Base-by-base conservation (phyloP, 1,140 invertebrate species). In the Tetramorium simillimum region DNA sequence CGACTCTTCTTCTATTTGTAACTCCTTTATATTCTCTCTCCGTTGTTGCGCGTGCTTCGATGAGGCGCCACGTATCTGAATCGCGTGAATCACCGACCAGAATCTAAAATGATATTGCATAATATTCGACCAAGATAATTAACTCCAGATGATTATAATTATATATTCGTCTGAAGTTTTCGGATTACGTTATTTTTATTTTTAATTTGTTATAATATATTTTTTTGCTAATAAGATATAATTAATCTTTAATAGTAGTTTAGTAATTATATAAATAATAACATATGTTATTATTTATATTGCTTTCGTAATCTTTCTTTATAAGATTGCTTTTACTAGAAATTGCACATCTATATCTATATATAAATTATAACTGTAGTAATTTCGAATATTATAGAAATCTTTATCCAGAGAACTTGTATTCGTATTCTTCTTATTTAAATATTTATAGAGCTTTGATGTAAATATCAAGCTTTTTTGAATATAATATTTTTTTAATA, bases 51-150 rank as follows among this genome's bases (percentile, higher is more conserved):
- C 80, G 80, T 60, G 40, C 24, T 84, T 62, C 53, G 80, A 84
- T 84, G 75, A 84, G 69, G 69, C 51, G 80, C 80, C n/a, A 65
- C 60, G 49, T 82, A 82, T 82, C 51, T 72, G n/a, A 82, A 82
- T 82, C 67, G 80, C 18, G 28, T 84, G 53, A 84, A 84, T 84
- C 69, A 84, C n/a, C 40, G 18, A 60, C 18, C 9, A 49, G 80
- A 84, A 84, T 84, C 40, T 73, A 73, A 84, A 84, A 9, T 73
- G 69, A 37, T 33, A n/a, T 73, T 84, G 24, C 80, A 84, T 28
- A 84, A 73, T 49, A 3, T 18, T 60, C 12, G 53, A 49, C 1
- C 14, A 21, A 70, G 56, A 4, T 75, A n/a, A 84, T 84, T 73
- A 84, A 73, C 37, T n/a, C 1, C 24, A 37, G 33, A 49, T 75